Conservation (phyloP, 2,888 invertebrate species). For the Caenorhabditis sp. region DNA sequence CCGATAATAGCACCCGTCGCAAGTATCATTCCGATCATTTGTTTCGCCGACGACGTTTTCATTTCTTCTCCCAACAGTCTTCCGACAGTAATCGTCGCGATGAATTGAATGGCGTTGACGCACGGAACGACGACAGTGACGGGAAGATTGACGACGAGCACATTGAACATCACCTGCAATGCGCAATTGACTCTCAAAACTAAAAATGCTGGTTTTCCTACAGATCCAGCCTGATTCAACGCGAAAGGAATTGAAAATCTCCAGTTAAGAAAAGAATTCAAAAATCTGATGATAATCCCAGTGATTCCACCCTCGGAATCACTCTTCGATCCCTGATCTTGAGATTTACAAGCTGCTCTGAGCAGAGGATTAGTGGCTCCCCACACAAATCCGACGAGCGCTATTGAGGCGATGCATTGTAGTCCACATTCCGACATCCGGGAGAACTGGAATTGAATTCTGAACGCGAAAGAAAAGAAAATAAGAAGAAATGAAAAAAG, state of each 20-base stretch:
- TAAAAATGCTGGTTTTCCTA: conserved; percentile 10
- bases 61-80: conserved; percentile 61
- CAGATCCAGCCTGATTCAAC: conserved; percentile 66
- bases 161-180: conserved; percentile 67
- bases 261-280: conserved; percentile 57
- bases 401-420: conserved; percentile 55
- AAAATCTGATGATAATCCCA: conserved; percentile 32
- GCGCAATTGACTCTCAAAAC: neutral
- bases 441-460: no score
- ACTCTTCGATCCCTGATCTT: conserved; percentile 2
- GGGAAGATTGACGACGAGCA: conserved; percentile 62
- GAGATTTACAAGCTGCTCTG: conserved; percentile 50
- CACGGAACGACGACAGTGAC: conserved; percentile 69
- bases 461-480: neutral
- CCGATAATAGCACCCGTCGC: conserved; percentile 52
- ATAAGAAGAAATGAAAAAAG: neutral
- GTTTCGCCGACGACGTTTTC: conserved; percentile 20
- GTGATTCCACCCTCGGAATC: neutral
- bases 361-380: conserved; percentile 72
- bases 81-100: conserved; percentile 57
- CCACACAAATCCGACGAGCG: conserved; percentile 66
- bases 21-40: conserved; percentile 49
- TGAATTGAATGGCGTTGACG: conserved; percentile 67
- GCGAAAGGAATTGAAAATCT: conserved; percentile 65
- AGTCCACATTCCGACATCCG: conserved; percentile 56